Evolutionary conservation across 2,113 vertebrate genomes (phyloP).

Genomic region (Ptilonorhynchus violaceus): DNA sequence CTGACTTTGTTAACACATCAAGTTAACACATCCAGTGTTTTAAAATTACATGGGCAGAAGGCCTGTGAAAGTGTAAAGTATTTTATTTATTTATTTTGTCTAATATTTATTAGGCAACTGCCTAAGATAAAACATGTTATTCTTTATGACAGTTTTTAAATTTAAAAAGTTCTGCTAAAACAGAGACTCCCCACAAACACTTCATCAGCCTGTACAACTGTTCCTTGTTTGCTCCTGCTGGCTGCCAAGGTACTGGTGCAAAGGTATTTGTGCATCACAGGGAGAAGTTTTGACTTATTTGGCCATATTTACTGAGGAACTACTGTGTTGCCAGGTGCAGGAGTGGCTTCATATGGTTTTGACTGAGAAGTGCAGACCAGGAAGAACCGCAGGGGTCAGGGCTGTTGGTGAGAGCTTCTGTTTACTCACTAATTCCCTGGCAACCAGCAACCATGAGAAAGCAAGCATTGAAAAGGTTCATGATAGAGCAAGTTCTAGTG

Average conservation of each 20-base stretch:
- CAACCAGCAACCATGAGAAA: background rate
- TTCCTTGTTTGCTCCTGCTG: background rate
- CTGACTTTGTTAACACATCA: background rate
- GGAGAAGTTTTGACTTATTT: background rate
- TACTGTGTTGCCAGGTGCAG: background rate
- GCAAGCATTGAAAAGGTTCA: background rate
- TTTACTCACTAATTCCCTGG: background rate
- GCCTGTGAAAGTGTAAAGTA: background rate
- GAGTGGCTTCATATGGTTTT: background rate
- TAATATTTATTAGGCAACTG: background rate
- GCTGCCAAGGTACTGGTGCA: background rate
- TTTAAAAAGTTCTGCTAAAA: background rate
- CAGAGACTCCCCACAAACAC: background rate
- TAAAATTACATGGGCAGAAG: background rate
- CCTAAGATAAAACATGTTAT: background rate
- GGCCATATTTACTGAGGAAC: background rate
- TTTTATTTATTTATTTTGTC: background rate
- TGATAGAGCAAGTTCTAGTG: background rate
- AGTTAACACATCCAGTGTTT: background rate
- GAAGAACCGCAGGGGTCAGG: background rate
- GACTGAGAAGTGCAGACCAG: background rate
- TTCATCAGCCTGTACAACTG: fast-evolving
- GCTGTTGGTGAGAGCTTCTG: background rate
- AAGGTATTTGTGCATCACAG: background rate
- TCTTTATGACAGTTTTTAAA: background rate